Conservation (phyloP, 2,888 invertebrate genomes). For the Nomada fabriciana region DNA sequence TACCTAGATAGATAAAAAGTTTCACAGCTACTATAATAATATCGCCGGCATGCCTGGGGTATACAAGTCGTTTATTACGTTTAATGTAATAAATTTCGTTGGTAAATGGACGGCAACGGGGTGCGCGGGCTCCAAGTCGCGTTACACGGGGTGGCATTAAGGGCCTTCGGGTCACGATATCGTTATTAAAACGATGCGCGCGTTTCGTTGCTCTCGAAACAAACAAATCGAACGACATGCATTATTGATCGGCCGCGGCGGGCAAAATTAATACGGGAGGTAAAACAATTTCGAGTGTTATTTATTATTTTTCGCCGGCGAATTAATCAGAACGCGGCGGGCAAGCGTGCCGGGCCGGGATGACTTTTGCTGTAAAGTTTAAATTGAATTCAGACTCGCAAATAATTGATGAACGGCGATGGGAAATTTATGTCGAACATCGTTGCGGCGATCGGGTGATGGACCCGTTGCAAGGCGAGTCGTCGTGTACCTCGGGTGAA, state of each 20-base stretch:
- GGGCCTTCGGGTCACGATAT: slow-evolving; percentile 25
- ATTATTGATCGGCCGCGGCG: slow-evolving; percentile 33
- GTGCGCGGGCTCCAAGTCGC: neutral
- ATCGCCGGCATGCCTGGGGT: slow-evolving; percentile 52
- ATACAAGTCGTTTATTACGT: slow-evolving; percentile 56
- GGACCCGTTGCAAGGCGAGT: neutral
- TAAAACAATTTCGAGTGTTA: slow-evolving; percentile 50
- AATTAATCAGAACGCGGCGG: slow-evolving; percentile 51
- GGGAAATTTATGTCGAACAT: slow-evolving; percentile 35
- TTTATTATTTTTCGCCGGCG: slow-evolving; percentile 48
- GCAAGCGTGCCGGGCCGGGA: slow-evolving; percentile 6
- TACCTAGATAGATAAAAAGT: slow-evolving; percentile 68
- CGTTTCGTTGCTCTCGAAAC: slow-evolving; percentile 22
- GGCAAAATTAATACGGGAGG: slow-evolving; percentile 35
- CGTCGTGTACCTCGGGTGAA: neutral
- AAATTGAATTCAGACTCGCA: slow-evolving; percentile 35
- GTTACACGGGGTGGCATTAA: slow-evolving; percentile 34
- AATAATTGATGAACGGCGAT: slow-evolving; percentile 48
- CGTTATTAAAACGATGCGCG: slow-evolving; percentile 38
- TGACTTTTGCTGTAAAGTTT: slow-evolving; percentile 50
- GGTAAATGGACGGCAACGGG: slow-evolving; percentile 40
- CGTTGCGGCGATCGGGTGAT: slow-evolving; percentile 9
- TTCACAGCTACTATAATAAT: slow-evolving; percentile 65
- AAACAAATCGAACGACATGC: slow-evolving; percentile 39
- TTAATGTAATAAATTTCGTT: slow-evolving; percentile 52